Base-by-base conservation (phyloP, 2,113 vertebrate genomes). In the Melierax canorus region DNA sequence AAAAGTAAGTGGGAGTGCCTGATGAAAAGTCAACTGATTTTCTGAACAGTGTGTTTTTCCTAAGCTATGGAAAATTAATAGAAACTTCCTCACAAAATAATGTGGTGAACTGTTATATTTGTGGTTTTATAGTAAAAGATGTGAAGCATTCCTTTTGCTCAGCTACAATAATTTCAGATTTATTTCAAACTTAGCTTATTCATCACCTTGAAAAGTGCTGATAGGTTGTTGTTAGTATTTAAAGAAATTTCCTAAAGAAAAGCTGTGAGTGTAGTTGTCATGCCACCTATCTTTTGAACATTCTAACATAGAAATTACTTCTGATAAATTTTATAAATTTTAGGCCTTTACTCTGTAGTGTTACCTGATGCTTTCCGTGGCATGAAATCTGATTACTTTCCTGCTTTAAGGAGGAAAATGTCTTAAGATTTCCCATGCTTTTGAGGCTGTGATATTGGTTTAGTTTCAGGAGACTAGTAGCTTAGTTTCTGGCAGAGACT, bases 151-250 rank as follows among this genome's bases (percentile, higher is more conserved):
- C 1, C 13, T 55, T 68, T 62, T 71, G 20, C 15, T 82, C 13
- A 66, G 48, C 39, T 95, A 34, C 20, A 69, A 2, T 51, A 0
- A 41, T 43, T 73, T 68, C 68, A 69, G 34, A 60, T 83, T 86
- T 72, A 48, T 80, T 69, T 81, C 38, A 78, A 13, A 50, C 17
- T 60, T 68, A 30, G 30, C 24, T 67, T 84, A 53, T 56, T 68
- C 22, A 32, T 62, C 76, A 59, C 7, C 24, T 62, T 89, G 32
- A 83, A 81, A 91, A 75, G 9, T 78, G 17, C 17, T 41, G 11
- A 55, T 59, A 0, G 0, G 9, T 51, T 55, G 11, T 12, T 53
- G 38, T 19, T 50, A 43, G 24, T 41, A 60, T 7, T 5, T 75
- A 30, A 67, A 74, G 38, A 29, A n/a, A 72, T 20, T 58, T 85